phyloP scores from a whole-genome alignment of 2,888 invertebrate genomes.

The Brachynemurus nebulosus region DNA sequence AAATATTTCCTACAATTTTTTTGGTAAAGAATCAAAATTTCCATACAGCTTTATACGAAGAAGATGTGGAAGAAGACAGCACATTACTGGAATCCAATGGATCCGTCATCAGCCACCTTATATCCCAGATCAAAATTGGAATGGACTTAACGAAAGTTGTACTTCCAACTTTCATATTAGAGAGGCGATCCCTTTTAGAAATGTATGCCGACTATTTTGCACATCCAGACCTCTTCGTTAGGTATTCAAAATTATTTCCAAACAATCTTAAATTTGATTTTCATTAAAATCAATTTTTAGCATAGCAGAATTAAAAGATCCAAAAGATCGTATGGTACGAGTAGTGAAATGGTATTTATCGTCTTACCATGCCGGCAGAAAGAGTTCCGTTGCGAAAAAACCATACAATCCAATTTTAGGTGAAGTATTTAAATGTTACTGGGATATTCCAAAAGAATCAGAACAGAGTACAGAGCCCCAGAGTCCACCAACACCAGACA shows the following conservation, averaged over 20 bases:
- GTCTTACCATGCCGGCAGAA: conserved; percentile 96
- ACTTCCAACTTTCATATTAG: conserved; percentile 95
- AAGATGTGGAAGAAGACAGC: conserved; percentile 75
- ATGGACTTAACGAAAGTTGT: conserved; percentile 99
- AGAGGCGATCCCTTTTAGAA: conserved; percentile 90
- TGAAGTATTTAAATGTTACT: conserved; percentile 84
- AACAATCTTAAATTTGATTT: no score
- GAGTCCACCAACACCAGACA: conserved; percentile 1
- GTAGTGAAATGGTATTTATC: conserved; percentile 95
- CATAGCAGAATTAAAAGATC: conserved; percentile 76
- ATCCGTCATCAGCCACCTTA: conserved; percentile 88
- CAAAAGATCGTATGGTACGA: conserved; percentile 85
- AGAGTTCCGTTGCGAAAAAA: conserved; percentile 94
- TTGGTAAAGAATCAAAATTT: no score
- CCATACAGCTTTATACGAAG: conserved; percentile 82
- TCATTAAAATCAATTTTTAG: conserved; percentile 27
- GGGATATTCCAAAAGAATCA: conserved; percentile 48
- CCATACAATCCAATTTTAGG: conserved; percentile 98
- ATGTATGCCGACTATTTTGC: conserved; percentile 99
- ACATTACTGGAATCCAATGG: conserved; percentile 91
- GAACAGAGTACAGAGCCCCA: no score
- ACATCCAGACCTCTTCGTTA: conserved; percentile 92
- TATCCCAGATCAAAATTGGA: conserved; percentile 96
- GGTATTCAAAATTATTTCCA: no score
- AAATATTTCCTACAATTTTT: conserved; percentile 7